These are phyloP conservation scores for Chelon labrosus DNA, from an alignment of 2,797 vertebrate species.

Conservation along the genomic window DNA sequence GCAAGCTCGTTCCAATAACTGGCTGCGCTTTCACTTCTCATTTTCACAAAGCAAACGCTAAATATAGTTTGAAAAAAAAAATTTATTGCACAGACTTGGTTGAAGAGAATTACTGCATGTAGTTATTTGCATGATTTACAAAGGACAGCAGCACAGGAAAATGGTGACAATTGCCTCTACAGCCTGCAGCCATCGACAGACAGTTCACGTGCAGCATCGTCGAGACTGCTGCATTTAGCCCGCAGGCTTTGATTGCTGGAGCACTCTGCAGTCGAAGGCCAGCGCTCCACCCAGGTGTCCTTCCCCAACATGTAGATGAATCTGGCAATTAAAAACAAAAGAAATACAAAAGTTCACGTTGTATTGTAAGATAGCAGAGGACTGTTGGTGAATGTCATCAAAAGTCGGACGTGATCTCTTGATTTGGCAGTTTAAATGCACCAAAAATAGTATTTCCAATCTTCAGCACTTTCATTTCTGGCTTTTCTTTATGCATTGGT, in stretches of 20 bases:
- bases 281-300: slow-evolving; percentile 82
- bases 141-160: no score
- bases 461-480: no score
- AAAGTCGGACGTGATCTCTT: background rate
- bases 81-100: background rate
- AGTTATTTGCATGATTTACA: no score
- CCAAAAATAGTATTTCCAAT: background rate
- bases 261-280: slow-evolving; percentile 77
- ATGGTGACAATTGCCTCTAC: slow-evolving; percentile 24
- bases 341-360: background rate
- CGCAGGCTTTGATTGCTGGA: slow-evolving; percentile 22
- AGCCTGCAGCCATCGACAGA: slow-evolving; percentile 58
- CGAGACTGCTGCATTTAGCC: slow-evolving; percentile 66
- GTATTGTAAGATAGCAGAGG: background rate
- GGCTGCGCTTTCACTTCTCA: background rate
- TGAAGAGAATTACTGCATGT: background rate
- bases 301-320: slow-evolving; percentile 78
- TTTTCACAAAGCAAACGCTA: no score
- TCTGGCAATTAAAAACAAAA: slow-evolving; percentile 54
- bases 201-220: slow-evolving; percentile 40
- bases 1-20: background rate
- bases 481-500: no score
- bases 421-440: background rate
- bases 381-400: background rate
- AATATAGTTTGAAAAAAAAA: background rate